Percentiles rank a stretch among this genome's conserved stretches.
Conservation (phyloP, 2,797 vertebrate genomes). For the Pipistrellus pygmaeus region DNA sequence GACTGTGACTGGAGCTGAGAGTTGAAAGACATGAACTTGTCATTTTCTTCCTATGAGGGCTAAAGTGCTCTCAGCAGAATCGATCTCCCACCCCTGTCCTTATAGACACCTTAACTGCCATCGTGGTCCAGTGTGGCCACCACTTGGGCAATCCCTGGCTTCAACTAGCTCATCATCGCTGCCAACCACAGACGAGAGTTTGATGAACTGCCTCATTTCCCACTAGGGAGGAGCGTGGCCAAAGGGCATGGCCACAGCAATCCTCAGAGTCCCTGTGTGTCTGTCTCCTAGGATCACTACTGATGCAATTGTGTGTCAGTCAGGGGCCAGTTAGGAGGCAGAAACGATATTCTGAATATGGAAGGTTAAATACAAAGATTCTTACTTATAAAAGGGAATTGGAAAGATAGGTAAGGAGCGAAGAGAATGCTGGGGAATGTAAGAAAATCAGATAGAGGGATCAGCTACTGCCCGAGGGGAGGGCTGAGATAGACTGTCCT, state of each 20-base stretch:
- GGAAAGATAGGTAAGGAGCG: neutral
- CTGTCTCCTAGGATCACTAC: neutral
- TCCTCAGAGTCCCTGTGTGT: neutral
- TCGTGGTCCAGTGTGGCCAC: neutral
- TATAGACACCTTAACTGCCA: neutral
- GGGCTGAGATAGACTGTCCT: neutral
- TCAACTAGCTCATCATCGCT: neutral
- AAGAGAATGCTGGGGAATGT: neutral
- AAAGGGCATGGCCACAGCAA: neutral
- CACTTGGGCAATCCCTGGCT: neutral
- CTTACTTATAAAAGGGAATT: neutral
- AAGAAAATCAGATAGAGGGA: neutral
- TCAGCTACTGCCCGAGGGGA: neutral
- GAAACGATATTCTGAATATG: neutral
- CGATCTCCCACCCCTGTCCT: neutral
- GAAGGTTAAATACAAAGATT: neutral
- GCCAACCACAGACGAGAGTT: neutral
- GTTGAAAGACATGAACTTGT: neutral
- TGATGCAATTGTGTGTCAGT: constrained; percentile 17
- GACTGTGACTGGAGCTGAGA: neutral
- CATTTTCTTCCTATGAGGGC: neutral
- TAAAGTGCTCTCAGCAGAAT: neutral
- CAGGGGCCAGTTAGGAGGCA: neutral
- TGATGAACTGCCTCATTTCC: neutral
- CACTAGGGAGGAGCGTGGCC: neutral